These are phyloP conservation scores for Stenotaenia linearis DNA, from an alignment of 2,888 invertebrate species.

Conservation along the genomic window DNA sequence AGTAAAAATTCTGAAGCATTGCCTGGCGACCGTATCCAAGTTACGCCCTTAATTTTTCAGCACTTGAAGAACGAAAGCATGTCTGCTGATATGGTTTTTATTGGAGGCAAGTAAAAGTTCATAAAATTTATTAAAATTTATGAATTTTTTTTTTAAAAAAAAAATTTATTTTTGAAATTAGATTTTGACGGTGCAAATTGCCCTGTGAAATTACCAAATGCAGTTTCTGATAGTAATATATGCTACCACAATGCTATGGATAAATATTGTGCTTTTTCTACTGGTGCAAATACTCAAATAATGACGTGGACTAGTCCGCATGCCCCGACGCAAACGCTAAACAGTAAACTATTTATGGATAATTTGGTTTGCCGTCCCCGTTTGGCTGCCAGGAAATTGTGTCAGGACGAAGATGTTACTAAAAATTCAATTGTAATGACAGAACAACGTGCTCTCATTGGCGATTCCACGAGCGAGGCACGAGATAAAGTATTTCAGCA, in stretches of 20 bases:
- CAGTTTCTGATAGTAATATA: not conserved
- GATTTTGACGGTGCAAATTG: constrained; percentile 11
- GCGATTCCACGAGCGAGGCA: not conserved
- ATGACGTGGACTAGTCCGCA: not conserved
- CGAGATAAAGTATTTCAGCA: not conserved
- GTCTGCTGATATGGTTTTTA: not conserved
- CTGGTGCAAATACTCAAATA: not conserved
- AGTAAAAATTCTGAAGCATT: not conserved
- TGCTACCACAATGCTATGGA: not conserved
- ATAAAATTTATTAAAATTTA: not conserved
- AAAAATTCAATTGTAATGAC: constrained; percentile 1
- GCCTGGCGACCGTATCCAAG: constrained; percentile 14
- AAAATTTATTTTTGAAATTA: not conserved
- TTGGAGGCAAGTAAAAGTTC: not conserved
- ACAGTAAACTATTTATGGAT: constrained; percentile 20
- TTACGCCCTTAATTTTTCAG: not conserved
- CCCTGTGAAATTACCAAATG: not conserved
- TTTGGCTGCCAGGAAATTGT: constrained; percentile 6
- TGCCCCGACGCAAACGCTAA: not conserved
- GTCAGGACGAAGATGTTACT: not conserved
- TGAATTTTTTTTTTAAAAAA: not conserved
- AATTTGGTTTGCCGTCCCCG: not conserved
- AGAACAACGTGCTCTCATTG: not conserved
- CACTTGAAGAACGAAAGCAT: not conserved
- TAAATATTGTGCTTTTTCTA: constrained; percentile 7